Evolutionary conservation across 1,140 invertebrate genomes (phyloP), one percentile per base, ranked within the genome.

Genomic region (Euwallacea similis): DNA sequence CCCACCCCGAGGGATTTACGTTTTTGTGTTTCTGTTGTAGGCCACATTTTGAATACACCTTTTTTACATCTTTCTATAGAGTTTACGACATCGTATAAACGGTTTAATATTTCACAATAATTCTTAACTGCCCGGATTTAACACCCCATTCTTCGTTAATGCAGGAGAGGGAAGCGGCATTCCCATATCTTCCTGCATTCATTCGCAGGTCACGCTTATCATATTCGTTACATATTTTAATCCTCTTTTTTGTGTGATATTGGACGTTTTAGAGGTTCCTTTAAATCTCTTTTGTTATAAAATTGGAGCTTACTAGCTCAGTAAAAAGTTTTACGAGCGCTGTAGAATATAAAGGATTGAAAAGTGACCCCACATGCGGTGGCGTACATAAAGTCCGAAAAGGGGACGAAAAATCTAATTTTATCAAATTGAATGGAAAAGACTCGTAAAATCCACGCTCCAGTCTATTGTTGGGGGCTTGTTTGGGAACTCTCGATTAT

Each of bases 401-500:
- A 11, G 46, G 46, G 46, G 13, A 10, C 13, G 9, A 11, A 13
- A 50, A 50, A 50, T 50, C 46, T 50, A 50, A 50, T 50, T 50
- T 50, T 50, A 50, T 13, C 46, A 50, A 50, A 50, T 50, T 13
- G 46, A 13, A 50, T 50, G 13, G 46, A 50, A 50, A 50, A 50
- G 13, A 50, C 46, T 50, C 46, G 46, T 50, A 50, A 50, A 50
- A 2, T 50, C 46, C 13, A 4, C 46, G 46, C 46, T 50, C 21
- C 46, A 50, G 46, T 50, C 46, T 50, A 50, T 50, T 50, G 46
- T 50, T 50, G 9, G 46, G 46, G 46, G 21, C 21, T 50, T 58
- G n/a, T n/a, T 58, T 58, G n/a, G 13, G 13, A n/a, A 16, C 55
- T 58, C 55, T 21, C 55, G 55, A 58, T 58, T 58, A 58, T 58